Percentiles rank a stretch among this genome's conserved stretches.
phyloP scores from a whole-genome alignment of 2,113 vertebrate species.

The Hippotragus niger region DNA sequence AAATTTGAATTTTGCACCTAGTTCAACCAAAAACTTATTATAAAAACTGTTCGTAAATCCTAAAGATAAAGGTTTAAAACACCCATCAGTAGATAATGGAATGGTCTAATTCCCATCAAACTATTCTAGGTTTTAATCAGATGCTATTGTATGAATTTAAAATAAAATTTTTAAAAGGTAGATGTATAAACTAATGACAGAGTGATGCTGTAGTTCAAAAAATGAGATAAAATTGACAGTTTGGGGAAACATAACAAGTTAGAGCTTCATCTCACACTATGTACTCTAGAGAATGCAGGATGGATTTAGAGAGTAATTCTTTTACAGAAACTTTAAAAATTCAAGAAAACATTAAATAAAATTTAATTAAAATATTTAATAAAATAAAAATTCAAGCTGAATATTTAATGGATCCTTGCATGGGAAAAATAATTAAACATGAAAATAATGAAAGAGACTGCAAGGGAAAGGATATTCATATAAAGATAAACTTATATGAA shows the following conservation, averaged over 20 bases:
- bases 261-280: not conserved
- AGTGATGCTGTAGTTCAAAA: not conserved
- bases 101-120: not conserved
- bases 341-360: not conserved
- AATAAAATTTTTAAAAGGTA: not conserved
- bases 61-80: not conserved
- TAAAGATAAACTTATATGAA: not conserved
- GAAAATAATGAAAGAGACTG: not conserved
- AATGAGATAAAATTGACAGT: not conserved
- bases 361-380: not conserved
- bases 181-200: not conserved
- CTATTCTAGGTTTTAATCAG: not conserved
- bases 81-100: not conserved
- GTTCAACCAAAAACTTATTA: not conserved
- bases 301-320: not conserved
- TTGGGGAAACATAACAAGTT: not conserved
- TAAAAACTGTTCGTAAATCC: not conserved
- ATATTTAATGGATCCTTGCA: not conserved
- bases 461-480: not conserved
- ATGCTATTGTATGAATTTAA: not conserved
- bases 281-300: not conserved
- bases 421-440: not conserved
- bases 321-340: not conserved
- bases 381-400: not conserved
- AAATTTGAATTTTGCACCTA: slow-evolving; percentile 25